Conservation (phyloP, 2,113 vertebrate species). For the Paedocypris sp. region DNA sequence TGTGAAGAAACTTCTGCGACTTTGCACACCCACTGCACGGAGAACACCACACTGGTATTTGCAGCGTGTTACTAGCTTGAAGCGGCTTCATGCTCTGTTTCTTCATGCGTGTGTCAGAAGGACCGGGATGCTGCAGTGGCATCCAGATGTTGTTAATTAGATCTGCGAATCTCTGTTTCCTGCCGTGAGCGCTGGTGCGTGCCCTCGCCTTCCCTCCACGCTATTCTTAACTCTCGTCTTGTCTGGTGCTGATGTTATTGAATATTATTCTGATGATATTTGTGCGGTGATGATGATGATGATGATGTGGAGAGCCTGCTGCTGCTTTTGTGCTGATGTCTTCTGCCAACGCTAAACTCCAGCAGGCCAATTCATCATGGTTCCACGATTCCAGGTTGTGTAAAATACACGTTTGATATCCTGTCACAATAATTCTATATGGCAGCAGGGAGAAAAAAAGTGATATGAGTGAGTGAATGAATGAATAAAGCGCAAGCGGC, state of each 20-base stretch:
- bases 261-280: constrained; percentile 29
- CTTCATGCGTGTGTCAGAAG: constrained; percentile 20
- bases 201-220: constrained; percentile 23
- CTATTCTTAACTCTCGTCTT: constrained; percentile 33
- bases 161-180: constrained; percentile 34
- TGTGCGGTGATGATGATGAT: constrained; percentile 20
- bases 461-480: no score
- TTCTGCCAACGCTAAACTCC: neutral
- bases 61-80: no score
- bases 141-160: constrained; percentile 37
- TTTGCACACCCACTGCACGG: no score
- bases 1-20: no score
- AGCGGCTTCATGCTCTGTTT: no score
- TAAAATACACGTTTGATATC: neutral
- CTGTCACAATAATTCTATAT: neutral
- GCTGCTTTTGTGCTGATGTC: neutral
- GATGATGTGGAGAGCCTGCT: constrained; percentile 20
- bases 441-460: no score
- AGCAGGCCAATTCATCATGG: neutral
- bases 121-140: constrained; percentile 28
- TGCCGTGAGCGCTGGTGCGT: constrained; percentile 25
- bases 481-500: no score
- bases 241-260: constrained; percentile 22
- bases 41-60: no score
- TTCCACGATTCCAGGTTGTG: neutral